Evolutionary conservation across 2,888 invertebrate genomes (phyloP).

Genomic region (Coleophora deauratella): DNA sequence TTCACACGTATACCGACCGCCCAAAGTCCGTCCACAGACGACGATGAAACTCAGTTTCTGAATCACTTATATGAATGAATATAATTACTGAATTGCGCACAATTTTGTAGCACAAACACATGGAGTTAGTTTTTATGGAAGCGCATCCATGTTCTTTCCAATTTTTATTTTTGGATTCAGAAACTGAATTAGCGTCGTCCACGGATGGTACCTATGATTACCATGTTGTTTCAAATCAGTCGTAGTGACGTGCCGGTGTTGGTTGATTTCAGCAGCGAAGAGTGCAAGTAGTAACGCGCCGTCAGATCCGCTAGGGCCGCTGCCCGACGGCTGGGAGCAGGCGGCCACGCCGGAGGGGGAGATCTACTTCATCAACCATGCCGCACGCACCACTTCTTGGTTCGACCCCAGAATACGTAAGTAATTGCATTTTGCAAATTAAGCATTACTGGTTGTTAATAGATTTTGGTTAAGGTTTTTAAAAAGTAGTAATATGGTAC

Average conservation of each 20-base stretch:
- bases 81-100: too few species aligned
- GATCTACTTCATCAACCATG: conserved; percentile 93
- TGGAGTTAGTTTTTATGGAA: not conserved
- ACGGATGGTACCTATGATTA: too few species aligned
- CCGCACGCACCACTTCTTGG: conserved; percentile 96
- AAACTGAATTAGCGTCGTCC: too few species aligned
- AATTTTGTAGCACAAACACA: not conserved
- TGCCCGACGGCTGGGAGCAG: conserved; percentile 93
- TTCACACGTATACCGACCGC: conserved; percentile 24
- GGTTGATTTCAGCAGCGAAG: conserved; percentile 71
- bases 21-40: too few species aligned
- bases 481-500: too few species aligned
- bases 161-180: too few species aligned
- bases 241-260: conserved; percentile 66
- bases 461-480: too few species aligned
- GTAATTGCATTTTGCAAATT: conserved; percentile 30
- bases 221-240: conserved; percentile 36
- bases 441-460: too few species aligned
- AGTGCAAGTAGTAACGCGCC: conserved; percentile 69
- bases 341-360: conserved; percentile 89
- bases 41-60: not conserved
- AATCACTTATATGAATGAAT: too few species aligned
- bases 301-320: conserved; percentile 79
- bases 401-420: conserved; percentile 98
- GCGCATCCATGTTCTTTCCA: too few species aligned